Evolutionary conservation across 2,888 invertebrate species (phyloP), one percentile per base, ranked within the genome.

Genomic region (Tetheella fluctuosa): DNA sequence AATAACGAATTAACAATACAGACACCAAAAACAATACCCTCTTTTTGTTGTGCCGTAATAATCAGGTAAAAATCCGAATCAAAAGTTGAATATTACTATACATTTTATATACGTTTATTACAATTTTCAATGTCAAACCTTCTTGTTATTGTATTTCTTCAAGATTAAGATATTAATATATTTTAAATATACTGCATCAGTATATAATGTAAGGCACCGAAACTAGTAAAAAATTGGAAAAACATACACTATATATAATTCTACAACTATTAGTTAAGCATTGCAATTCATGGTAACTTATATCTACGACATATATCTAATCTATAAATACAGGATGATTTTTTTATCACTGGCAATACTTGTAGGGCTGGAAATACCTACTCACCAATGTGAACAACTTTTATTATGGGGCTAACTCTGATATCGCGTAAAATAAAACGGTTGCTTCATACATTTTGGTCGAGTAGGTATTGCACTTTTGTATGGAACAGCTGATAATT

Each of bases 21-120:
- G 34, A 34, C 4, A 34, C 34, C 67, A 64, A 64, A 64, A 64
- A 64, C 69, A 73, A 73, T 71, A 71, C 73, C 71, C 73, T n/a
- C 71, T 73, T 71, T 73, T 17, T 42, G 8, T 17, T 17, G 48
- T n/a, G 20, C 8, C 20, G 48, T 48, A 48, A 48, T 10, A 15
- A n/a, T n/a, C n/a, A 10, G 20, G 20, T 48, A 48, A 48, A 48
- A 20, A 20, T 4, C 20, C 17, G n/a, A 15, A 39, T 39, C 39
- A 48, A 20, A 3, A 48, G 6, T 48, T 17, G 7, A 10, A 48
- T 48, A 20, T 5, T 39, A n/a, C 7, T 48, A 8, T 20, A 48
- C 1, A 48, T 20, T 17, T 48, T 1, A 48, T 48, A 48, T 15
- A 48, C 20, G 7, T 10, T 48, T 8, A 17, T 10, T n/a, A 20